phyloP scores from a whole-genome alignment of 2,888 invertebrate species.

The Coenonympha arcania region DNA sequence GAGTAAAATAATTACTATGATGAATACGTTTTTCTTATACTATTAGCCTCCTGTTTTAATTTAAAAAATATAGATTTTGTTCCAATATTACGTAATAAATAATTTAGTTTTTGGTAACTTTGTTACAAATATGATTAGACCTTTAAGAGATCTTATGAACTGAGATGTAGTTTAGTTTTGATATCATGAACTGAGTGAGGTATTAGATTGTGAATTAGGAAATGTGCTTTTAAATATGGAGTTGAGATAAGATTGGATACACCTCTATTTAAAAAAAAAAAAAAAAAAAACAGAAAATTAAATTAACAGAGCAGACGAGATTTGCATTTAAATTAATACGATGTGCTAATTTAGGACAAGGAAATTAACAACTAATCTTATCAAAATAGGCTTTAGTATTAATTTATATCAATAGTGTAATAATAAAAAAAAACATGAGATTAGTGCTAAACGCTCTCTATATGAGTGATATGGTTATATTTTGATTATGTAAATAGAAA shows the following conservation, averaged over 20 bases:
- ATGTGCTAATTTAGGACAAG: not conserved
- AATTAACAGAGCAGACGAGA: not conserved
- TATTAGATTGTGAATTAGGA: not conserved
- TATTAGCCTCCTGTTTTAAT: no score
- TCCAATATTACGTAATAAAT: no score
- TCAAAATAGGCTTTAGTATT: not conserved
- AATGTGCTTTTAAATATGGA: not conserved
- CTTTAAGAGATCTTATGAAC: not conserved
- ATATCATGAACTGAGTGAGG: not conserved
- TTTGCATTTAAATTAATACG: conserved; percentile 15
- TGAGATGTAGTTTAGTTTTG: not conserved
- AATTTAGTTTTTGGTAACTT: no score
- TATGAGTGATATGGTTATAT: conserved; percentile 14
- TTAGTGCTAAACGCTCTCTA: conserved; percentile 17
- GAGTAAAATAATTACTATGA: no score
- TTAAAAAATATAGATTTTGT: no score
- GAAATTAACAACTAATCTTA: conserved; percentile 1
- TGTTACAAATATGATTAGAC: no score
- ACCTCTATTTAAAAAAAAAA: not conserved
- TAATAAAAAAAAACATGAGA: conserved; percentile 10
- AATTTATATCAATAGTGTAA: conserved; percentile 14
- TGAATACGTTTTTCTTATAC: no score
- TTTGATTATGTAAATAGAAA: conserved; percentile 5
- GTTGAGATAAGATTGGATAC: not conserved
- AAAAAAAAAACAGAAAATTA: no score